Evolutionary conservation across 2,113 vertebrate species (phyloP).

Genomic region (Mystacornis crossleyi): DNA sequence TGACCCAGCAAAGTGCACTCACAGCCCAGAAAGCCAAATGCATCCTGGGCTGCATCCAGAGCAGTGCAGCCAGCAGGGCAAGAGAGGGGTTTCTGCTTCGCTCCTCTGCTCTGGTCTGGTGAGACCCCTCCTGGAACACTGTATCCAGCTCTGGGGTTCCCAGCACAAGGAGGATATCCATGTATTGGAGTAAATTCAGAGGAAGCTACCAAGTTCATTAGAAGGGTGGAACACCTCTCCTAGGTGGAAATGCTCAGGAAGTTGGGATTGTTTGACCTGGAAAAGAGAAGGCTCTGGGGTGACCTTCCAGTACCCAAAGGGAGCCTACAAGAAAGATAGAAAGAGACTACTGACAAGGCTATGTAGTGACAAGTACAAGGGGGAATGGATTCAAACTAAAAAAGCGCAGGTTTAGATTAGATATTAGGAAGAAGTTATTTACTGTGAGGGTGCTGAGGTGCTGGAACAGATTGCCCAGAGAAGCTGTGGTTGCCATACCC

Average conservation of each 20-base stretch:
- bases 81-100: not conserved
- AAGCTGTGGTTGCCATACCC: not conserved
- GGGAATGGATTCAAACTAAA: too few species aligned
- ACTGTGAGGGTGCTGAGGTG: not conserved
- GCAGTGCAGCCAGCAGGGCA: fast-evolving
- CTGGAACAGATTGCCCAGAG: not conserved
- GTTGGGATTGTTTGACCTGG: not conserved
- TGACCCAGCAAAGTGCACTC: too few species aligned
- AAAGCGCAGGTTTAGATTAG: not conserved
- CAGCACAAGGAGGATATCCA: fast-evolving
- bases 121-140: not conserved
- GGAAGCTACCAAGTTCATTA: not conserved
- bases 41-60: not conserved
- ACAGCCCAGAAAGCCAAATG: not conserved
- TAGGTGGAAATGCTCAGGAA: not conserved
- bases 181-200: fast-evolving
- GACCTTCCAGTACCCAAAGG: not conserved
- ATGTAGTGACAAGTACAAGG: not conserved
- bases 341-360: not conserved
- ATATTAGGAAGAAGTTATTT: not conserved
- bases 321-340: not conserved
- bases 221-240: not conserved
- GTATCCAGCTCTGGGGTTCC: not conserved
- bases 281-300: not conserved
- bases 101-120: not conserved